Evolutionary conservation across 1,140 invertebrate species (phyloP).

Genomic region (Leptoteleia sp.): DNA sequence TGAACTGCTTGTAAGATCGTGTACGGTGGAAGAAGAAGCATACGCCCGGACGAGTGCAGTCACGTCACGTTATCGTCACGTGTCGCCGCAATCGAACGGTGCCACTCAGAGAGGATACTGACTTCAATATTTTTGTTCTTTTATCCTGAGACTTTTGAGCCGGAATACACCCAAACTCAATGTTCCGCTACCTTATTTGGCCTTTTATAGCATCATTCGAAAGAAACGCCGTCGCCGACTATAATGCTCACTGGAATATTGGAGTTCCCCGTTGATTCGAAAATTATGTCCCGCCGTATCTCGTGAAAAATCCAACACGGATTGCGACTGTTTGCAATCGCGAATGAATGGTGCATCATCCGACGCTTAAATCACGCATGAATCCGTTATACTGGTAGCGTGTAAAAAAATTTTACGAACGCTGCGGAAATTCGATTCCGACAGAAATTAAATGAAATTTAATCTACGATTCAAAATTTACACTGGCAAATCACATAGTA

Average conservation of each 20-base stretch:
- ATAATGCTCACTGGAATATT: constrained; percentile 41
- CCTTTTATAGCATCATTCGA: constrained; percentile 45
- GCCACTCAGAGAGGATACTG: constrained; percentile 50
- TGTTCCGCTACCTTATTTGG: constrained; percentile 46
- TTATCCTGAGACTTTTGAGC: constrained; percentile 27
- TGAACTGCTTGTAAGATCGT: constrained; percentile 62
- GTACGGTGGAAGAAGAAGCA: constrained; percentile 37
- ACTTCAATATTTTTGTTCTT: constrained; percentile 56
- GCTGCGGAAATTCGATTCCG: constrained; percentile 16
- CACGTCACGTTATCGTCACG: constrained; percentile 77
- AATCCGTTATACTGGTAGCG: too few relatives aligned
- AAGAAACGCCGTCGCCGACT: constrained; percentile 29
- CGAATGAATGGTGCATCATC: neutral
- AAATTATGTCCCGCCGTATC: constrained; percentile 47
- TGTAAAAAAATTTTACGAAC: too few relatives aligned
- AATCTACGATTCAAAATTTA: too few relatives aligned
- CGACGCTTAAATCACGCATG: constrained; percentile 23
- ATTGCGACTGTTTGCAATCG: too few relatives aligned
- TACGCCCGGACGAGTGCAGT: constrained; percentile 67
- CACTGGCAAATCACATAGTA: too few relatives aligned
- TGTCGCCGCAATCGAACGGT: constrained; percentile 65
- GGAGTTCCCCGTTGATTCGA: constrained; percentile 48
- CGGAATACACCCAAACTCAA: constrained; percentile 26
- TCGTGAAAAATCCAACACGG: constrained; percentile 12
- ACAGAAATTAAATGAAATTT: constrained; percentile 43